These are phyloP conservation scores for Gambelia wislizenii DNA, from an alignment of 2,797 vertebrate genomes.

Conservation along the genomic window DNA sequence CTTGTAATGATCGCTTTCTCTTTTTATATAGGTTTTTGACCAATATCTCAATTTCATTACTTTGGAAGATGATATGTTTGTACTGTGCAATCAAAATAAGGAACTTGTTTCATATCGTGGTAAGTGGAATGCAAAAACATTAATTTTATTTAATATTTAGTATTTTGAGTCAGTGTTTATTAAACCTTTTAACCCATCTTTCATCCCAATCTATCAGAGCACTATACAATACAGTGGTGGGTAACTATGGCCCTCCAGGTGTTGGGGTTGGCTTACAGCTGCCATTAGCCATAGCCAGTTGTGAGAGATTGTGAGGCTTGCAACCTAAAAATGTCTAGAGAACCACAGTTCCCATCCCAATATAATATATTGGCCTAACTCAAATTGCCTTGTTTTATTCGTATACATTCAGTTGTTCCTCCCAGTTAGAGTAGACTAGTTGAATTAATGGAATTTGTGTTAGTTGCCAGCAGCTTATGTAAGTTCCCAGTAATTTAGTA, in stretches of 20 bases:
- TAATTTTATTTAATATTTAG: constrained; percentile 4
- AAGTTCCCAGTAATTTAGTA: too few species aligned
- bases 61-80: constrained; percentile 97
- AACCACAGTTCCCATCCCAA: too few species aligned
- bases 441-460: too few species aligned
- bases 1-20: constrained; percentile 16
- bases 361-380: too few species aligned
- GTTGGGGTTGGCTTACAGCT: neutral
- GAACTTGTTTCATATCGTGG: constrained; percentile 96
- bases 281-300: too few species aligned
- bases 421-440: too few species aligned
- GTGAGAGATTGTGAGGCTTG: too few species aligned
- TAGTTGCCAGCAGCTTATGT: too few species aligned
- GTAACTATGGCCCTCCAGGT: neutral
- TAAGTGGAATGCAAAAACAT: constrained; percentile 71
- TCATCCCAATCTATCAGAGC: neutral
- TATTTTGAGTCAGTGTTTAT: neutral
- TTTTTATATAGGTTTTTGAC: constrained; percentile 90
- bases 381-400: too few species aligned
- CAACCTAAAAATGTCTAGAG: too few species aligned
- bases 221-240: neutral
- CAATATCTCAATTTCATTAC: constrained; percentile 99
- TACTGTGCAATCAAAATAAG: constrained; percentile 96
- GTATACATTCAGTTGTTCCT: too few species aligned
- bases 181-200: neutral